These are phyloP conservation scores for Etia nguti DNA, from an alignment of 2,113 vertebrate genomes.

Conservation along the genomic window DNA sequence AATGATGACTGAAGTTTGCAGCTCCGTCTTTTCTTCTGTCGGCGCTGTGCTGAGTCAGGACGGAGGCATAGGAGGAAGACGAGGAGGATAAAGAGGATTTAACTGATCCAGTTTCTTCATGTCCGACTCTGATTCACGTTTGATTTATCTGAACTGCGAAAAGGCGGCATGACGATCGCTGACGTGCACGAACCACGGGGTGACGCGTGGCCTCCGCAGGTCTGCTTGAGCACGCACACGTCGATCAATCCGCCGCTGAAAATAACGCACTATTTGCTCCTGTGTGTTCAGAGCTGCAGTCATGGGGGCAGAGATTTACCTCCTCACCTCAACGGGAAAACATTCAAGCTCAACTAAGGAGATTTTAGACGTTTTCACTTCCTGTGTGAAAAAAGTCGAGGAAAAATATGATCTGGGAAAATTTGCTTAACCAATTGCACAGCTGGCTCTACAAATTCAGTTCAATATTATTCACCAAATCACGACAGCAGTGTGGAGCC, in stretches of 20 bases:
- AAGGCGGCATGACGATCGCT: fast-evolving
- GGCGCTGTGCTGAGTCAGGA: background rate
- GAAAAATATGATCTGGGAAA: fast-evolving
- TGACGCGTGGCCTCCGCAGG: fast-evolving
- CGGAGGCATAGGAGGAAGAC: background rate
- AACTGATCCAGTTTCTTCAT: background rate
- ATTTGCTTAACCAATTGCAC: background rate
- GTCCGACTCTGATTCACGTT: background rate
- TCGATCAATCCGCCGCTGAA: background rate
- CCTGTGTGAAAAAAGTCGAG: background rate
- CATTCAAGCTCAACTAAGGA: background rate
- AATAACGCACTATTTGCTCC: fast-evolving
- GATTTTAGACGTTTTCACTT: background rate
- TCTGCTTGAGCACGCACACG: fast-evolving
- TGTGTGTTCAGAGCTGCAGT: no score
- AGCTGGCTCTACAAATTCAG: background rate
- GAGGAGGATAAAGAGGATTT: background rate
- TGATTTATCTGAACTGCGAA: background rate
- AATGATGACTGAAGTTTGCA: background rate
- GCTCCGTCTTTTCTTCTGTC: background rate
- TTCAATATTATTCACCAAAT: fast-evolving
- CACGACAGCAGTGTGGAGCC: no score
- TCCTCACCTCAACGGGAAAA: fast-evolving
- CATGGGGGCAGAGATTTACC: background rate
- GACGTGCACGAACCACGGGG: background rate